A percentile compares a stretch with the other conserved stretches of the same genome.
These are phyloP conservation scores for Enhydra lutris DNA, from an alignment of 2,113 vertebrate species.

Conservation along the genomic window DNA sequence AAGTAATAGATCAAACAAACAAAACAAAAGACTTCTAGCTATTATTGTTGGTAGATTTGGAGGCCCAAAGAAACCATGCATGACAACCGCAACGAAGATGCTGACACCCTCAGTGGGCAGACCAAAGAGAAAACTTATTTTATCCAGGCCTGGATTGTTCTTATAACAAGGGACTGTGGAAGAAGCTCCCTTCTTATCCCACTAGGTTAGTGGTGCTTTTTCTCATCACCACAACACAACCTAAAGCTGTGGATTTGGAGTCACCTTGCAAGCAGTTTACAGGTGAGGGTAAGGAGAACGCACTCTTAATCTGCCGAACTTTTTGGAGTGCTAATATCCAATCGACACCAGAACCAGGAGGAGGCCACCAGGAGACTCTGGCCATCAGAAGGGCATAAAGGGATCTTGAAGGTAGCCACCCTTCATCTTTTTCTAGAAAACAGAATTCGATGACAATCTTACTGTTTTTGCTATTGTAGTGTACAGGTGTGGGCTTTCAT, in stretches of 20 bases:
- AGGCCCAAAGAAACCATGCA: background rate
- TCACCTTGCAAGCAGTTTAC: background rate
- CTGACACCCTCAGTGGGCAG: background rate
- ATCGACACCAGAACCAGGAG: background rate
- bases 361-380: background rate
- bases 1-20: background rate
- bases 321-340: background rate
- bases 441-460: background rate
- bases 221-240: rapidly evolving
- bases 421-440: background rate
- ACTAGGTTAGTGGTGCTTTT: background rate
- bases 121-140: background rate
- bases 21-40: background rate
- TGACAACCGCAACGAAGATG: background rate
- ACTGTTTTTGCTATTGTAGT: background rate
- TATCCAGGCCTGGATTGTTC: background rate
- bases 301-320: background rate
- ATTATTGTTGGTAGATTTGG: background rate
- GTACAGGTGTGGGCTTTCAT: background rate
- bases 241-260: background rate
- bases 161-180: background rate
- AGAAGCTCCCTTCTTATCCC: background rate
- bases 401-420: background rate
- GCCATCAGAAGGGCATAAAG: background rate
- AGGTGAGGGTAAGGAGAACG: background rate